phyloP scores from a whole-genome alignment of 2,113 vertebrate genomes.

The Percina caprodes region DNA sequence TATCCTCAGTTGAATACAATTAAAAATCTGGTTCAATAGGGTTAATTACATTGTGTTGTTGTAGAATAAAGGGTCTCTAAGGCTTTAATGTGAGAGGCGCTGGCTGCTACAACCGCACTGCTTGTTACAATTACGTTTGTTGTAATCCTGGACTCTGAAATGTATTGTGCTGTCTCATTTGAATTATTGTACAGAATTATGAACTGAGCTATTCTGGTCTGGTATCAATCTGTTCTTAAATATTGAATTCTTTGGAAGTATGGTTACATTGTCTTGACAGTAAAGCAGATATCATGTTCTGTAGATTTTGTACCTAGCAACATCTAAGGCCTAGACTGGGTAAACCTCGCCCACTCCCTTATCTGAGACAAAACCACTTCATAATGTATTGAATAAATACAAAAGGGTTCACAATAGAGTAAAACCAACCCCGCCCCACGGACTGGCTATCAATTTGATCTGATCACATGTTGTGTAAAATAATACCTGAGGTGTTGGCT shows the following conservation, averaged over 20 bases:
- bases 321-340: background rate
- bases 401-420: slow-evolving; percentile 41
- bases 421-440: slow-evolving; percentile 37
- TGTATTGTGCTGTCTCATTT: background rate
- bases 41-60: slow-evolving; percentile 43
- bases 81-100: slow-evolving; percentile 24
- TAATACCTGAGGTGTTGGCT: slow-evolving; percentile 43
- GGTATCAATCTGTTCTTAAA: background rate
- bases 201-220: background rate
- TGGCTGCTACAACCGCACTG: background rate
- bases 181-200: background rate
- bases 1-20: slow-evolving; percentile 19
- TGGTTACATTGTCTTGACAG: background rate
- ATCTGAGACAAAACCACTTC: slow-evolving; percentile 28
- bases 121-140: slow-evolving; percentile 22
- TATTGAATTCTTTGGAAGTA: background rate
- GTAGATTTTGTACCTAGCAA: slow-evolving; percentile 39
- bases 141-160: slow-evolving; percentile 6
- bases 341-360: background rate
- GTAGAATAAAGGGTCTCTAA: slow-evolving; percentile 34
- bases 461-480: slow-evolving; percentile 23
- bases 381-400: slow-evolving; percentile 29
- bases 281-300: slow-evolving; percentile 8
- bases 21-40: slow-evolving; percentile 22
- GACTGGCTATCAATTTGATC: slow-evolving; percentile 7